A percentile compares a stretch with the other conserved stretches of the same genome.
Conservation (phyloP, 2,888 invertebrate genomes). For the Dioctria rufipes region DNA sequence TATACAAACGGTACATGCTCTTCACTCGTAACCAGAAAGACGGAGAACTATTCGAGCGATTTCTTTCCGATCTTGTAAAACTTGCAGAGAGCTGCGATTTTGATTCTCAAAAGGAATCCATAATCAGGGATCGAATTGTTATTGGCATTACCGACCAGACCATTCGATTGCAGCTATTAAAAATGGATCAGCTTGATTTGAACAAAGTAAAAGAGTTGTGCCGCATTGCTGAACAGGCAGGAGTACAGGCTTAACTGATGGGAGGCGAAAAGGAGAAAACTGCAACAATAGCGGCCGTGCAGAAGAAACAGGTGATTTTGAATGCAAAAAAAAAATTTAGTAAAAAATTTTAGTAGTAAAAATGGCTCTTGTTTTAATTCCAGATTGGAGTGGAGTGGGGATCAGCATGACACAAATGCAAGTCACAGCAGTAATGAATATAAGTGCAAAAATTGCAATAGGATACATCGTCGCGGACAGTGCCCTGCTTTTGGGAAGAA, state of each 20-base stretch:
- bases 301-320: slow-evolving; percentile 24
- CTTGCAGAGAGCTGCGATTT: slow-evolving; percentile 28
- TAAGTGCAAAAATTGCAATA: slow-evolving; percentile 42
- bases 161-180: slow-evolving; percentile 10
- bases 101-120: slow-evolving; percentile 25
- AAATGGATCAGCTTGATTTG: background rate
- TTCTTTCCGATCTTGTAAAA: background rate
- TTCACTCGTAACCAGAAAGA: background rate
- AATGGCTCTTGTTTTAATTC: slow-evolving; percentile 40
- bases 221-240: background rate
- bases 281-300: slow-evolving; percentile 18
- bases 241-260: slow-evolving; percentile 48
- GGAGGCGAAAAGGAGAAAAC: slow-evolving; percentile 42
- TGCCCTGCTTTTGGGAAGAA: slow-evolving; percentile 51
- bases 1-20: slow-evolving; percentile 9
- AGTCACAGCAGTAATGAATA: slow-evolving; percentile 8
- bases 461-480: slow-evolving; percentile 38
- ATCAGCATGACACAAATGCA: slow-evolving; percentile 38
- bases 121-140: slow-evolving; percentile 23
- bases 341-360: background rate
- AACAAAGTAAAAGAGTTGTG: background rate
- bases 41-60: background rate
- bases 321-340: no score
- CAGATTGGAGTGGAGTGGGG: slow-evolving; percentile 43
- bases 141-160: slow-evolving; percentile 9